These are phyloP conservation scores for Diabrotica virgifera DNA, from an alignment of 1,140 invertebrate genomes.

Conservation along the genomic window DNA sequence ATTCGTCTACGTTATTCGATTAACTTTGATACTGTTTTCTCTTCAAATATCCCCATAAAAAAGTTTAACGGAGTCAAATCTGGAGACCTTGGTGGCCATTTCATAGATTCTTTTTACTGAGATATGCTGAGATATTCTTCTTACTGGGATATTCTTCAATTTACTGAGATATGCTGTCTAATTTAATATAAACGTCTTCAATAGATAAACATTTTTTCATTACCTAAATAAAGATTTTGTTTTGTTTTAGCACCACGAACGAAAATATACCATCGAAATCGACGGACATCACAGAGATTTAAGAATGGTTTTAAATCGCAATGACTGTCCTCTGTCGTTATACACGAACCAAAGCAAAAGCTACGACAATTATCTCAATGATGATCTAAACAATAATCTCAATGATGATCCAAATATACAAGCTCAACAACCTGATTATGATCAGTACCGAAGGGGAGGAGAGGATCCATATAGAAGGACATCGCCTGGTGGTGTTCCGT, in stretches of 20 bases:
- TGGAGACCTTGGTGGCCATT: too few relatives aligned
- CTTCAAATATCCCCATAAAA: too few relatives aligned
- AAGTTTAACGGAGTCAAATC: too few relatives aligned
- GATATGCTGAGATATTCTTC: too few relatives aligned
- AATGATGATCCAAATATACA: conserved; percentile 38
- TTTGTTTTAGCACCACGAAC: conserved; percentile 50
- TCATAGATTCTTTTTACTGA: too few relatives aligned
- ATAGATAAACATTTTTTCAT: too few relatives aligned
- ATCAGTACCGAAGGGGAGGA: background rate
- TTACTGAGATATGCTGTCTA: too few relatives aligned
- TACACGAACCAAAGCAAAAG: conserved; percentile 26
- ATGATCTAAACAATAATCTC: conserved; percentile 28
- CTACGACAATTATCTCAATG: conserved; percentile 23
- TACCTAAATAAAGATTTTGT: too few relatives aligned
- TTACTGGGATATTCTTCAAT: too few relatives aligned
- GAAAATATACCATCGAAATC: conserved; percentile 52
- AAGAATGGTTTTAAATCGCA: conserved; percentile 38
- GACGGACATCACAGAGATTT: conserved; percentile 43
- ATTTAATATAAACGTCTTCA: too few relatives aligned
- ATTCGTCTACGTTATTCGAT: too few relatives aligned
- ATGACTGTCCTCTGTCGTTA: conserved; percentile 40
- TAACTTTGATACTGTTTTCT: too few relatives aligned
- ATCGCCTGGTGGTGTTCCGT: background rate
- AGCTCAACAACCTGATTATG: conserved; percentile 27
- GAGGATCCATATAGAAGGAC: conserved; percentile 3